A percentile compares a stretch with the other conserved stretches of the same genome.
Evolutionary conservation across 2,888 invertebrate species (phyloP).

Genomic region (Bugulina stolonifera): DNA sequence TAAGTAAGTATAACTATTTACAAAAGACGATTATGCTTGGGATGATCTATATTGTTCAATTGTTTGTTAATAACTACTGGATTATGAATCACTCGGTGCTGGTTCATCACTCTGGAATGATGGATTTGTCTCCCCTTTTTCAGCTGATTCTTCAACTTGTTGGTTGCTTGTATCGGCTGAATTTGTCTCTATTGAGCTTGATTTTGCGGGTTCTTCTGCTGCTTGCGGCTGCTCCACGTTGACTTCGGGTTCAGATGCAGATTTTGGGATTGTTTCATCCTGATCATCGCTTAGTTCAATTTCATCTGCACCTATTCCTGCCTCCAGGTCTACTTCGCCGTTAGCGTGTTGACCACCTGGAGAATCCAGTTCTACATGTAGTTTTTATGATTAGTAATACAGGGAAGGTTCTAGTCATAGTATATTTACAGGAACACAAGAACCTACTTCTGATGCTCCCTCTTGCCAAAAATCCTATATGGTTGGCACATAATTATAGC

Average conservation of each 20-base stretch:
- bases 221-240: neutral
- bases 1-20: too few species aligned
- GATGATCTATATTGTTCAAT: neutral
- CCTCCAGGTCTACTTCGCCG: neutral
- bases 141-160: neutral
- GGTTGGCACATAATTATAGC: too few species aligned
- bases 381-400: too few species aligned
- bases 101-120: slow-evolving; percentile 3
- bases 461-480: too few species aligned
- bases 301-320: neutral
- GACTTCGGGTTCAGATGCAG: neutral
- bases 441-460: too few species aligned
- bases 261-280: neutral
- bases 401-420: too few species aligned
- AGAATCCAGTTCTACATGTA: too few species aligned
- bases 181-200: too few species aligned
- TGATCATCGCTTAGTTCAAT: neutral
- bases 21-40: neutral
- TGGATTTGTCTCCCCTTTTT: slow-evolving; percentile 21
- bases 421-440: too few species aligned
- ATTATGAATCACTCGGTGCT: too few species aligned
- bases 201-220: neutral
- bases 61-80: neutral
- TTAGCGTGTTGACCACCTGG: neutral
- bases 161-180: neutral